These are phyloP conservation scores for Mesocentrotus franciscanus DNA, from an alignment of 53 echinoderm and acorn worm species.

Conservation along the genomic window DNA sequence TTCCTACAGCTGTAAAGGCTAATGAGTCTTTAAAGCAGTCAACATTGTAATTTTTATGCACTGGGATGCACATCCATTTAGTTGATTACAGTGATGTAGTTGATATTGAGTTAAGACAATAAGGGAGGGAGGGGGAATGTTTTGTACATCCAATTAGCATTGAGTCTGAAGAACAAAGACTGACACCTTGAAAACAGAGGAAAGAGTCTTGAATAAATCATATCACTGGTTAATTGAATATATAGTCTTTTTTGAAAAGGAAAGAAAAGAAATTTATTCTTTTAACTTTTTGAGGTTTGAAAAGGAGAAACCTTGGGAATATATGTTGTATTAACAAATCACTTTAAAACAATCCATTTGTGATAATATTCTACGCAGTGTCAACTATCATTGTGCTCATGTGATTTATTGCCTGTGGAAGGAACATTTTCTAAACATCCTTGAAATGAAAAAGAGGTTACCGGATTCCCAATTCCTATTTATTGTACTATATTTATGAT, in stretches of 20 bases:
- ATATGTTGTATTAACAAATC: background rate
- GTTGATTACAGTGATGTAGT: too few species aligned
- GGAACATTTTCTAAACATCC: background rate
- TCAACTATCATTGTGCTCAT: background rate
- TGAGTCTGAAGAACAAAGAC: background rate
- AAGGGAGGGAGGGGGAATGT: too few species aligned
- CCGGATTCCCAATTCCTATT: too few species aligned
- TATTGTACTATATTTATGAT: too few species aligned
- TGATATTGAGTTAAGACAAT: too few species aligned
- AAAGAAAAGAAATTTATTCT: too few species aligned
- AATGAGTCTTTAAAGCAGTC: too few species aligned
- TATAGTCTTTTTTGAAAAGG: background rate
- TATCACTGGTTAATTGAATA: background rate
- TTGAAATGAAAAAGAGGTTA: background rate
- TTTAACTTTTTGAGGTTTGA: too few species aligned
- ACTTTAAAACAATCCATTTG: background rate
- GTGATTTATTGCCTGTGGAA: background rate
- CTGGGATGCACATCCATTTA: too few species aligned
- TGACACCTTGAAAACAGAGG: background rate
- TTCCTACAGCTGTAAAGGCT: too few species aligned
- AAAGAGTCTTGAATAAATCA: background rate
- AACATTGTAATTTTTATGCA: too few species aligned
- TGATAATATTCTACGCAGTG: background rate
- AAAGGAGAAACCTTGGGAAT: background rate
- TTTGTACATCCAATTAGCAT: background rate